Evolutionary conservation across 1,140 invertebrate species (phyloP).

Genomic region (Trichoplusia ni): DNA sequence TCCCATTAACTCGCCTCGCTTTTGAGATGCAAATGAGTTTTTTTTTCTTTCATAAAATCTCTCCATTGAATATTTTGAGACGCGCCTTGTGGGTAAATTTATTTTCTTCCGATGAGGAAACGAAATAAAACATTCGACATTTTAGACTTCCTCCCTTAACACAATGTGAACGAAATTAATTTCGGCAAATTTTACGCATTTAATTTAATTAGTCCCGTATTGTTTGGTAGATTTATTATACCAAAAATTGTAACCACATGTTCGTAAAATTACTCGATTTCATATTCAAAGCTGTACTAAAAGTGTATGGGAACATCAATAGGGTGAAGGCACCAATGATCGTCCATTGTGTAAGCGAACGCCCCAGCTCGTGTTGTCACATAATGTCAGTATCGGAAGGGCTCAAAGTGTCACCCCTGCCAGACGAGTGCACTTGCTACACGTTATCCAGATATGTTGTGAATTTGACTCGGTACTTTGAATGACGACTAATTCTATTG

Average conservation of each 20-base stretch:
- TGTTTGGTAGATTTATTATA: not conserved
- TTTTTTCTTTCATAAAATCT: conserved; percentile 75
- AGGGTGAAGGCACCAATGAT: conserved; percentile 67
- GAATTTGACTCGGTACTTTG: conserved; percentile 74
- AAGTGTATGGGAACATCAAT: conserved; percentile 48
- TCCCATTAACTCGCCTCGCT: conserved; percentile 75
- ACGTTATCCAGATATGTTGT: conserved; percentile 72
- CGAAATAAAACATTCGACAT: conserved; percentile 50
- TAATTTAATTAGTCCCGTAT: conserved; percentile 8
- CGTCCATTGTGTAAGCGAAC: conserved; percentile 62
- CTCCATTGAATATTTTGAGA: conserved; percentile 78
- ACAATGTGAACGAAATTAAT: not conserved
- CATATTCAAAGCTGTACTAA: conserved; percentile 39
- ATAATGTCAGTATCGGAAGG: conserved; percentile 76
- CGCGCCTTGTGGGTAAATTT: conserved; percentile 67
- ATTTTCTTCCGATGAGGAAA: conserved; percentile 64
- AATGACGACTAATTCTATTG: conserved; percentile 80
- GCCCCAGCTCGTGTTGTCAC: conserved; percentile 69
- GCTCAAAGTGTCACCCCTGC: conserved; percentile 75
- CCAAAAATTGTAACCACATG: conserved; percentile 9
- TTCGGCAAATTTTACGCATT: not conserved
- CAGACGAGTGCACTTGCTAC: conserved; percentile 76
- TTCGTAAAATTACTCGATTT: conserved; percentile 28
- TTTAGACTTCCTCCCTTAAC: conserved; percentile 37
- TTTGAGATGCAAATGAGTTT: conserved; percentile 78